Conservation (phyloP, 2,113 vertebrate genomes). For the Oryzias celebensis region DNA sequence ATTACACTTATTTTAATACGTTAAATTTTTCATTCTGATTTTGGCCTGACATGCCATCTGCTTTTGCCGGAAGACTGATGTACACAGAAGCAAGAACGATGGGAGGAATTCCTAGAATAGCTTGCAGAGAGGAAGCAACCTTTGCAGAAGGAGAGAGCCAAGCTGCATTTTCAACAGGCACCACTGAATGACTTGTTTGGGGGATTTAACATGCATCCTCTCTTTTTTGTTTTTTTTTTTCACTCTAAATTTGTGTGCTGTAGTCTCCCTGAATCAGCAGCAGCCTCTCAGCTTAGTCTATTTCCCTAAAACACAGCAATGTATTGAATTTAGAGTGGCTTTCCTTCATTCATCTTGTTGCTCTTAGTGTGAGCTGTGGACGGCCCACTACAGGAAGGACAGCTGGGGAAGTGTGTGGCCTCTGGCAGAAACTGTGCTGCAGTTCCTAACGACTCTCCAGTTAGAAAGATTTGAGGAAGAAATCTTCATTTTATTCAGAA, state of each 20-base stretch:
- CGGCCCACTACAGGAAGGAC: conserved; percentile 13
- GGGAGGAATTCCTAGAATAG: conserved; percentile 40
- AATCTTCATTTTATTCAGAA: conserved; percentile 39
- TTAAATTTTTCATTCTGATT: conserved; percentile 25
- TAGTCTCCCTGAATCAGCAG: conserved; percentile 12
- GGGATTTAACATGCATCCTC: conserved; percentile 23
- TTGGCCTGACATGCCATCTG: conserved; percentile 29
- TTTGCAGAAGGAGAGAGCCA: conserved; percentile 6
- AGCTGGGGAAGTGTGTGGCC: conserved; percentile 18
- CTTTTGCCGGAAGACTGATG: conserved; percentile 30
- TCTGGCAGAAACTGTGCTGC: conserved; percentile 31
- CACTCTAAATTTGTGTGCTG: conserved; percentile 19
- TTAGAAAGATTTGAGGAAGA: conserved; percentile 29
- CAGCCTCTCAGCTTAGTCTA: conserved; percentile 4
- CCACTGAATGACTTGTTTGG: conserved; percentile 7
- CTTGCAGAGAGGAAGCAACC: conserved; percentile 14
- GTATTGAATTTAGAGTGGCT: conserved; percentile 22
- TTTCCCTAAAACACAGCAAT: conserved; percentile 20
- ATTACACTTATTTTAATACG: too few relatives aligned
- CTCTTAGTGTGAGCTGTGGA: conserved; percentile 12
- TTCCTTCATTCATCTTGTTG: conserved; percentile 33
- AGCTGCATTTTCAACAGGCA: conserved; percentile 34
- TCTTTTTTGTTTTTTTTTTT: conserved; percentile 6
- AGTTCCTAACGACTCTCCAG: conserved; percentile 30
- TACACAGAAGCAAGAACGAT: conserved; percentile 26